Base-by-base conservation (phyloP, 2,113 vertebrate genomes). In the Cheilinus undulatus region DNA sequence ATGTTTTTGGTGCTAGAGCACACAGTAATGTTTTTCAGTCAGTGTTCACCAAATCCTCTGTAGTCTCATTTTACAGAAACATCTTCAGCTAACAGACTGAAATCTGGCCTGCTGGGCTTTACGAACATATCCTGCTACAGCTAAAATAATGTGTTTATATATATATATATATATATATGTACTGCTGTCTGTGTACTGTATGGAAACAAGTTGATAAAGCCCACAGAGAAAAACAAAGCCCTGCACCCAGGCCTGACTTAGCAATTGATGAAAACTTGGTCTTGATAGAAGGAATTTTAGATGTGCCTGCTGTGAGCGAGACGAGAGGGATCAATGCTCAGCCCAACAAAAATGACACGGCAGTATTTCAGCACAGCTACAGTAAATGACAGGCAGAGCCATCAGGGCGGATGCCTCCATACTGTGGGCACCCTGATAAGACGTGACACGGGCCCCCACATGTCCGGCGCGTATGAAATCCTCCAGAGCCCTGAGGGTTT, bases 361-460 rank as follows among this genome's bases (percentile, higher is more conserved):
- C 60, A 27, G 70, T 69, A 23, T 80, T 82, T 75, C 74, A 53
- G 64, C 49, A 8, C 51, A 32, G 60, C 64, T 53, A 28, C 69
- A 42, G 62, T 23, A 24, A 58, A 71, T 76, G 82, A 72, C 85
- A 70, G 82, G 57, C 64, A 57, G 62, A 45, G 52, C 51, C 38
- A 50, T 80, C 13, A 0, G 50, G 74, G 48, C 63, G 7, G 69
- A 77, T 53, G 59, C 67, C 59, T 15, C 66, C 76, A 42, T 15
- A 61, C 67, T 68, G 54, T 38, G 52, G 79, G 52, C 60, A 17
- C 48, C 72, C 61, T 64, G 84, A 88, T 87, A 84, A 73, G 76
- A 82, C 20, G 70, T 65, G 84, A 78, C 85, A 82, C 72, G 38
- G 68, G 53, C 68, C 56, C 42, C 66, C 73, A 72, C 59, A 60